These are phyloP conservation scores for Chromis chromis DNA, from an alignment of 2,797 vertebrate species.

Conservation along the genomic window DNA sequence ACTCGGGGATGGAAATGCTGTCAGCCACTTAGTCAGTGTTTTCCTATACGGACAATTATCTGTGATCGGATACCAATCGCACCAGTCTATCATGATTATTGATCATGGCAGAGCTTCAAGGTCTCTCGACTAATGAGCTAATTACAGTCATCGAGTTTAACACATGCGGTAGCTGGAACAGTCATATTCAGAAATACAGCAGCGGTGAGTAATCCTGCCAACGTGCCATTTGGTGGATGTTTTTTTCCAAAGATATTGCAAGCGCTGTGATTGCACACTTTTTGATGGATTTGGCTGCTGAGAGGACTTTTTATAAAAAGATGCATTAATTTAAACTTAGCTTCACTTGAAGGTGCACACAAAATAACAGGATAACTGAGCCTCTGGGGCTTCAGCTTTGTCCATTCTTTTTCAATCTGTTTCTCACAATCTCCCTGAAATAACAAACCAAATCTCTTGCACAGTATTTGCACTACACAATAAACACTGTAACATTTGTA, in stretches of 20 bases:
- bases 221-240: constrained; percentile 1
- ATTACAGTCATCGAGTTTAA: constrained; percentile 72
- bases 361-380: not conserved
- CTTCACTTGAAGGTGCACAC: not conserved
- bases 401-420: not conserved
- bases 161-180: constrained; percentile 62
- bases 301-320: not conserved
- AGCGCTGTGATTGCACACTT: constrained; percentile 1
- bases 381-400: not conserved
- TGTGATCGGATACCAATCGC: constrained; percentile 67
- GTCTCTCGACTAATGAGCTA: constrained; percentile 74
- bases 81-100: constrained; percentile 64
- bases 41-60: constrained; percentile 72
- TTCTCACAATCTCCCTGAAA: not conserved
- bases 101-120: constrained; percentile 73
- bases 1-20: constrained; percentile 77
- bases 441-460: too few species aligned
- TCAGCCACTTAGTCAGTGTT: constrained; percentile 68
- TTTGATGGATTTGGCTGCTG: constrained; percentile 8
- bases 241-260: constrained; percentile 17
- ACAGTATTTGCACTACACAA: too few species aligned
- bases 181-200: constrained; percentile 43
- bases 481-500: too few species aligned
- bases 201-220: constrained; percentile 57
- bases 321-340: constrained; percentile 8